Evolutionary conservation across 2,113 vertebrate species (phyloP).

Genomic region (Nannobrachium achirus): DNA sequence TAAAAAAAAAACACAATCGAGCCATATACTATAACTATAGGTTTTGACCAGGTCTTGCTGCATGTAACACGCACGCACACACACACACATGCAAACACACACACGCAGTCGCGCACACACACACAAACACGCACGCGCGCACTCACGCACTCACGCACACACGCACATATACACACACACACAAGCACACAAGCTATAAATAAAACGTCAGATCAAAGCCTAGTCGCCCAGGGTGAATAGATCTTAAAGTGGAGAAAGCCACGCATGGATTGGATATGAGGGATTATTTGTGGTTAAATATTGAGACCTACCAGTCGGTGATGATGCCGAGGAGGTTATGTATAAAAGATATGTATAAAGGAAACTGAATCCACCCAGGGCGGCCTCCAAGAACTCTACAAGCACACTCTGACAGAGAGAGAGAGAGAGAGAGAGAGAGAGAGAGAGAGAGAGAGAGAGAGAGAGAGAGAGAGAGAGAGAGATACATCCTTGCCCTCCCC

Average conservation of each 20-base stretch:
- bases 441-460: no score
- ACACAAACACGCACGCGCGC: neutral
- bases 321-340: neutral
- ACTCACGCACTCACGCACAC: neutral
- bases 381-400: neutral
- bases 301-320: slow-evolving; percentile 43
- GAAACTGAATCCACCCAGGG: neutral
- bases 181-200: slow-evolving; percentile 1
- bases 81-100: no score
- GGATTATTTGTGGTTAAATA: slow-evolving; percentile 1
- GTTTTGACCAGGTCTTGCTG: neutral
- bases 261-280: neutral
- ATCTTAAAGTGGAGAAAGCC: neutral
- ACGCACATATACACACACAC: neutral
- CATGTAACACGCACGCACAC: no score
- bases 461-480: no score
- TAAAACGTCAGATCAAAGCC: slow-evolving; percentile 18
- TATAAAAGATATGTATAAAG: no score
- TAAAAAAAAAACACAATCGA: no score
- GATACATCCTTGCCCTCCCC: no score
- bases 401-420: neutral
- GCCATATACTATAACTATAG: neutral
- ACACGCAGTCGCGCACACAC: neutral
- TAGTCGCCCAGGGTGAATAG: neutral
- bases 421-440: neutral